These are phyloP conservation scores for Acrocephalus scirpaceus DNA, from an alignment of 2,797 vertebrate species.

Conservation along the genomic window DNA sequence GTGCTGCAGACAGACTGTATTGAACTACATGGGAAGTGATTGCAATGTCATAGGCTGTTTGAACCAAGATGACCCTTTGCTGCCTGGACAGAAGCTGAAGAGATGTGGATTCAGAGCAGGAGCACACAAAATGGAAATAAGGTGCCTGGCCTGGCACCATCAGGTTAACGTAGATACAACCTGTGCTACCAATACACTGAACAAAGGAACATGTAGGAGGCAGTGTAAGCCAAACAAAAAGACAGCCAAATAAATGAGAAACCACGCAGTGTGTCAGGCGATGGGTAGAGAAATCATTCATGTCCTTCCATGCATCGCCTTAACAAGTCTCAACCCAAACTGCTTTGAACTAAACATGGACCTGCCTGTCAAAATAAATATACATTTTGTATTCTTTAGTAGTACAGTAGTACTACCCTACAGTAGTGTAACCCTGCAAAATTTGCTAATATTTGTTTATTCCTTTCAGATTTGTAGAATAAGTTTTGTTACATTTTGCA, in stretches of 20 bases:
- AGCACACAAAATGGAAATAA: not conserved
- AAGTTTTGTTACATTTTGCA: not conserved
- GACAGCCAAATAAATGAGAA: not conserved
- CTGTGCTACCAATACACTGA: not conserved
- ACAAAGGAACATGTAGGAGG: not conserved
- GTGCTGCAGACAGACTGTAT: not conserved
- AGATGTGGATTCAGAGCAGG: not conserved
- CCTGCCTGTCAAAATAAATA: not conserved
- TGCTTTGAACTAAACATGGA: not conserved
- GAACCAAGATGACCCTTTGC: not conserved
- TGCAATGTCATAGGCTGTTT: not conserved
- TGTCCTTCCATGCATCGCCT: rapidly evolving
- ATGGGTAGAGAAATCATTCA: not conserved
- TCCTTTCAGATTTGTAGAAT: not conserved
- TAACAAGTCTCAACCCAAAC: not conserved
- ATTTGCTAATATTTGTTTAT: not conserved
- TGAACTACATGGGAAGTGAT: not conserved
- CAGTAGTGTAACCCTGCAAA: not conserved
- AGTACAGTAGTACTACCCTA: too few relatives aligned
- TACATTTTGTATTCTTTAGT: not conserved
- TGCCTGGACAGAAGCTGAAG: not conserved
- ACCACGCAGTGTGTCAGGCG: not conserved
- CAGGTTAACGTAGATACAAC: not conserved
- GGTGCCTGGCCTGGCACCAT: not conserved
- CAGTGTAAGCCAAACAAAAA: not conserved